Evolutionary conservation across 2,797 vertebrate species (phyloP), one percentile per base, ranked within the genome.

Genomic region (Remorina albescens): DNA sequence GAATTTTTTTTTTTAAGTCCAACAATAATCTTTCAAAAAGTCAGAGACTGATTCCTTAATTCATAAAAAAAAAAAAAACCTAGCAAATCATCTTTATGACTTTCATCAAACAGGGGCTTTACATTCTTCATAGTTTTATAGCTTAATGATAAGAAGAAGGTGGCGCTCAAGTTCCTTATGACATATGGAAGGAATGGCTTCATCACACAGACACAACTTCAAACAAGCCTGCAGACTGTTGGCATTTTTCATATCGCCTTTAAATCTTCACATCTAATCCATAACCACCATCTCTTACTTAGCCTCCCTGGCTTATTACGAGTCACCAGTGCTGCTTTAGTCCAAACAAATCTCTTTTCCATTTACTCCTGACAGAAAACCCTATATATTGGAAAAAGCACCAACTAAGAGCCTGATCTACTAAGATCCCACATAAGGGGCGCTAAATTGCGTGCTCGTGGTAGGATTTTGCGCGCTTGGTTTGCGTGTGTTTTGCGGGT

Each of bases 231-330:
- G 5, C 47, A 26, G 5, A 25, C 21, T 15, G 12, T 25, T 23
- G 23, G 6, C 23, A 13, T 51, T 55, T 44, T 65, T 47, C 10
- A 49, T 30, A 26, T 37, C 19, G 19, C 44, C 8, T 62, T 67
- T 61, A n/a, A 53, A 46, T 34, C 9, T 15, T 26, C 36, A 28
- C 13, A 15, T 71, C 32, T 47, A 54, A 58, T 71, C 59, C 37
- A 26, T 12, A 62, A 44, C 36, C 36, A 63, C 51, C 51, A 71
- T 56, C 36, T 6, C 58, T 63, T 47, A 23, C 4, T 59, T 49
- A 36, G 18, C 32, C 30, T 12, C 2, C 23, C 30, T 19, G 32
- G 16, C 30, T 67, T 36, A 46, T 23, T 68, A 13, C 5, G 21
- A 25, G 3, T 49, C 46, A 25, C 12, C 46, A 6, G 46, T 67